Evolutionary conservation across 2,888 invertebrate genomes (phyloP), one percentile per base, ranked within the genome.

Genomic region (Linyphia triangularis): DNA sequence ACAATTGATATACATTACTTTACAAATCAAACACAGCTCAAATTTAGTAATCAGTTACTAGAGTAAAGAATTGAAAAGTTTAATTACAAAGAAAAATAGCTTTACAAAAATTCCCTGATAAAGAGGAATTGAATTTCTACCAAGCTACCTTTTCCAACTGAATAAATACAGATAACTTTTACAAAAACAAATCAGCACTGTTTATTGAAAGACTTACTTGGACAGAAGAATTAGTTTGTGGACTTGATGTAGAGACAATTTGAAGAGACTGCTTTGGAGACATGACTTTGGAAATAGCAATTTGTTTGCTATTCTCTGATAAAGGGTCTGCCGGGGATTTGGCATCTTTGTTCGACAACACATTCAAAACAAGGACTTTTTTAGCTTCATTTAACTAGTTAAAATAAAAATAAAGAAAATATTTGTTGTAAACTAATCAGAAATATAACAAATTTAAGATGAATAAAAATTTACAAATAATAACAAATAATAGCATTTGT

Each of bases 341-440:
- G 22, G n/a, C 24, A 67, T 73, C 57, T 30, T n/a, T 26, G 19
- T 72, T 26, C 28, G 86, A 9, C 22, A 79, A 22, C 57, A 86
- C 63, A 43, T 81, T 86, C 4, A 81, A 19, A 59, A 86, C 28
- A 63, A 67, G n/a, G 28, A 81, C 67, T 67, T 81, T 86, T 51
- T 86, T 79, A 19, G 26, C 26, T 51, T 81, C 69, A 37, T 67
- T 69, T 40, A 24, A 9, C 81, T 81, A n/a, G 10, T 37, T 22
- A 22, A 10, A 78, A 19, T 0, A 51, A 79, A 22, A 72, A 72
- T 24, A 16, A 24, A 16, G 16, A n/a, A n/a, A n/a, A n/a, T n/a
- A n/a, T n/a, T n/a, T n/a, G n/a, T n/a, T n/a, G n/a, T n/a, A 5
- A 61, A 22, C 1, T 9, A n/a, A 24, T 19, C 61, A 61, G n/a